Evolutionary conservation across 2,797 vertebrate genomes (phyloP), one percentile per base, ranked within the genome.

Genomic region (Rhynchonycteris naso): DNA sequence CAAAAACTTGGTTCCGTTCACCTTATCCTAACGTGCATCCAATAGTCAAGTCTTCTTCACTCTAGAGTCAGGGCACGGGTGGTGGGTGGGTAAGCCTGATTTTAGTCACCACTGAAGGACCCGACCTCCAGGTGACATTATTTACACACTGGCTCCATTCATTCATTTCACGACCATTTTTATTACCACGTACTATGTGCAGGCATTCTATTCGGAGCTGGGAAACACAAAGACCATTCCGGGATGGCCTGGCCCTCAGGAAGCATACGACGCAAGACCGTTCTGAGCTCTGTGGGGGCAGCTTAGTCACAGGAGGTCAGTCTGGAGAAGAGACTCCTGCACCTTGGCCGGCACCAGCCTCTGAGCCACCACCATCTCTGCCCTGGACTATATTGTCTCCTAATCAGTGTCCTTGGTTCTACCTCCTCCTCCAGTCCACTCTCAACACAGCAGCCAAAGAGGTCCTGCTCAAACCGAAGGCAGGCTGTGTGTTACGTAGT

Each of bases 141-240:
- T 35, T 80, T 33, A 33, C 28, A 10, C 30, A 12, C 50, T 50
- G 19, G 28, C 43, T 82, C 92, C 47, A 56, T 47, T 63, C 56
- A 75, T 69, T 58, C 78, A 38, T 38, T 86, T 69, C 71, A 90
- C 33, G 43, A 38, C 43, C 15, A 8, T 87, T 89, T 63, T 63
- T 63, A 38, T 50, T 56, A 72, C 22, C 50, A 28, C 12, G 30
- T 78, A 11, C 38, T 80, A 30, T 30, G 63, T 56, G 35, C 52
- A n/a, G 76, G 15, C 28, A 38, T 47, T 78, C 7, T 35, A 47
- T 47, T 19, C 0, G 11, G 38, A 38, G 22, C 72, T 47, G 72
- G n/a, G 65, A 58, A 35, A 21, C 10, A 21, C 58, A 63, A 43
- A 82, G 7, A 19, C 6, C 3, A 26, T 26, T 85, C 66, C 14